Percentiles rank a stretch among this genome's conserved stretches.
phyloP scores from a whole-genome alignment of 1,140 invertebrate species.

The Rhizoglyphus robini region DNA sequence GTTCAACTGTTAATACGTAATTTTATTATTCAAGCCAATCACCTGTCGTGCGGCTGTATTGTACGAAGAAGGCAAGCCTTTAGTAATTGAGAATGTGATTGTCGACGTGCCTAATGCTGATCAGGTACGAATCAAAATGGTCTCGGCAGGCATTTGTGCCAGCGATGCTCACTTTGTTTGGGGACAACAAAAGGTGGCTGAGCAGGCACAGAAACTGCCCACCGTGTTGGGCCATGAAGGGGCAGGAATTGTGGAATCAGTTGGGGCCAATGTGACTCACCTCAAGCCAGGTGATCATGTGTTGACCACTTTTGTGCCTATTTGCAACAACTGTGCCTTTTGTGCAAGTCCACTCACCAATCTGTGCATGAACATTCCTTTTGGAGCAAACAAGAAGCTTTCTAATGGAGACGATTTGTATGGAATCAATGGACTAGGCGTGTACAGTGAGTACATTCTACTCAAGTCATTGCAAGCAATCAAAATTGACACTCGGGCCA shows the following conservation, averaged over 20 bases:
- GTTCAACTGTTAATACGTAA: too few species aligned
- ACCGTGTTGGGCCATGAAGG: neutral
- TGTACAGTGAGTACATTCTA: too few species aligned
- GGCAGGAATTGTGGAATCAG: too few species aligned
- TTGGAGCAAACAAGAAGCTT: constrained; percentile 43
- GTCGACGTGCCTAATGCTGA: constrained; percentile 40
- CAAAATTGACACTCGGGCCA: too few species aligned
- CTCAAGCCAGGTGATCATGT: too few species aligned
- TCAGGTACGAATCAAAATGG: too few species aligned
- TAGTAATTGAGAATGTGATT: constrained; percentile 39
- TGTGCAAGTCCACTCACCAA: neutral
- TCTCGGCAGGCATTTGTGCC: too few species aligned
- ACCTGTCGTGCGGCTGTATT: constrained; percentile 24
- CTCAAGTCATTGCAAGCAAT: too few species aligned
- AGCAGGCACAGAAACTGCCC: neutral
- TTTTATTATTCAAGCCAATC: too few species aligned
- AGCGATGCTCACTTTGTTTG: too few species aligned
- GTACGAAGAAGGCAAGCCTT: constrained; percentile 30
- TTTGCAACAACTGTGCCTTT: constrained; percentile 83
- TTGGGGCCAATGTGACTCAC: too few species aligned
- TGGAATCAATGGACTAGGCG: neutral
- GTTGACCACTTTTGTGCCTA: too few species aligned
- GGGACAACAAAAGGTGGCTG: constrained; percentile 33
- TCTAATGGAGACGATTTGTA: neutral
- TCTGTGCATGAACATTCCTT: constrained; percentile 42